Percentiles rank a stretch among this genome's conserved stretches.
phyloP scores from a whole-genome alignment of 2,113 vertebrate species.

The Aix galericulata region DNA sequence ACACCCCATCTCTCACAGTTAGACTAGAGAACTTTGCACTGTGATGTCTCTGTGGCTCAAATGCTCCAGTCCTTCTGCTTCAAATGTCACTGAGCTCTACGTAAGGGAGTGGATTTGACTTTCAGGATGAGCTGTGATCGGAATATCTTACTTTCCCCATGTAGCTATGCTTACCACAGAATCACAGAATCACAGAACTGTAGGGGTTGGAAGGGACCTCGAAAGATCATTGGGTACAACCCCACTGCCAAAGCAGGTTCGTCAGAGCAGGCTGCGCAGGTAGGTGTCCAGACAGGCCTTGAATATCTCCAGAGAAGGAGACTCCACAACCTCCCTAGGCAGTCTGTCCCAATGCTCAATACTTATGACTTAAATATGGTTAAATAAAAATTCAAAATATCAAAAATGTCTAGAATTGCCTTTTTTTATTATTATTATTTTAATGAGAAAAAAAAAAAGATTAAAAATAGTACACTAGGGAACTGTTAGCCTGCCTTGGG shows the following conservation, averaged over 20 bases:
- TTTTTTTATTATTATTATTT: neutral
- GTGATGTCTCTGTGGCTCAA: neutral
- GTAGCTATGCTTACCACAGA: neutral
- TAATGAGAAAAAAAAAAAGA: neutral
- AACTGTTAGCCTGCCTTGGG: neutral
- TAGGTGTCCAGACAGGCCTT: too few species aligned
- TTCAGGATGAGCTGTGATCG: neutral
- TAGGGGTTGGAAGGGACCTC: too few species aligned
- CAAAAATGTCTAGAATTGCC: neutral
- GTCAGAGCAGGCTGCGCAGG: too few species aligned
- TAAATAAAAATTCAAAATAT: neutral
- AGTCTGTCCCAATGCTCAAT: too few species aligned
- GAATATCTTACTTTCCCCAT: neutral
- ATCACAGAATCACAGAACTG: too few species aligned
- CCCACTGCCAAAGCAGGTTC: too few species aligned
- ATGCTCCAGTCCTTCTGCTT: neutral
- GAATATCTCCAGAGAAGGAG: too few species aligned
- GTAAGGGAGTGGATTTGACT: neutral
- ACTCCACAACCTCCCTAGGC: too few species aligned
- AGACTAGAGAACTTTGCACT: conserved; percentile 32
- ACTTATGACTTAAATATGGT: neutral
- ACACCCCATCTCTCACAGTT: conserved; percentile 55
- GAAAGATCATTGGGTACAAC: too few species aligned
- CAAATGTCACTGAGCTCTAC: neutral
- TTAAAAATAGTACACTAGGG: neutral